Evolutionary conservation across 2,888 invertebrate species (phyloP).

Genomic region (Cosmorhoe ocellata): DNA sequence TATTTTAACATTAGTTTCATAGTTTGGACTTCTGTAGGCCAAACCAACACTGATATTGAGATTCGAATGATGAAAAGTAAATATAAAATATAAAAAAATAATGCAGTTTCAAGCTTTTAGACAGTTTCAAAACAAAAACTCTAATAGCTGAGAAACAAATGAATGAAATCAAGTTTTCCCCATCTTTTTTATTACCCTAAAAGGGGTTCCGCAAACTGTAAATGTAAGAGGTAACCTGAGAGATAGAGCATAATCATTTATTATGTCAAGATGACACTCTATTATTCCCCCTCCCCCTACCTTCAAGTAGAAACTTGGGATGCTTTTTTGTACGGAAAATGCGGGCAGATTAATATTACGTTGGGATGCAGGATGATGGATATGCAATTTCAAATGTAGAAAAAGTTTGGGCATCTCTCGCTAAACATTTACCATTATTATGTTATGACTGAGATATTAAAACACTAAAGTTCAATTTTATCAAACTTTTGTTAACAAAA

Average conservation of each 20-base stretch:
- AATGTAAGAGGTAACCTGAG: conserved; percentile 58
- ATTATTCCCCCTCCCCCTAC: conserved; percentile 49
- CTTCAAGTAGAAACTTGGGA: conserved; percentile 24
- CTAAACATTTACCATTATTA: background rate
- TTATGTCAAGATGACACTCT: conserved; percentile 79
- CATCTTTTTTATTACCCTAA: conserved; percentile 43
- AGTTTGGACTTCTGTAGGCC: too few relatives aligned
- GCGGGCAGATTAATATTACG: conserved; percentile 26
- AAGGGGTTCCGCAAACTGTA: conserved; percentile 57
- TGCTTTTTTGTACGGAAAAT: conserved; percentile 31
- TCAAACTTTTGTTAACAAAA: too few relatives aligned
- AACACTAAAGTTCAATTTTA: too few relatives aligned
- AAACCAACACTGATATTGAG: too few relatives aligned
- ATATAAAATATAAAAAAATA: too few relatives aligned
- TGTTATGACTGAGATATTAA: background rate
- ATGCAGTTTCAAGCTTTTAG: too few relatives aligned
- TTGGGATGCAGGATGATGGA: conserved; percentile 24
- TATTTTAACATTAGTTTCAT: too few relatives aligned
- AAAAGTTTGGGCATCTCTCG: conserved; percentile 16
- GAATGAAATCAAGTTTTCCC: conserved; percentile 36
- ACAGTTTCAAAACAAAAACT: conserved; percentile 10
- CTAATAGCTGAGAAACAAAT: conserved; percentile 32
- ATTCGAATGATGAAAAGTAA: too few relatives aligned
- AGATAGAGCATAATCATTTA: conserved; percentile 69
- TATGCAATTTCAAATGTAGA: conserved; percentile 26